A percentile compares a stretch with the other conserved stretches of the same genome.
Evolutionary conservation across 2,888 invertebrate genomes (phyloP).

Genomic region (Plagodis pulveraria): DNA sequence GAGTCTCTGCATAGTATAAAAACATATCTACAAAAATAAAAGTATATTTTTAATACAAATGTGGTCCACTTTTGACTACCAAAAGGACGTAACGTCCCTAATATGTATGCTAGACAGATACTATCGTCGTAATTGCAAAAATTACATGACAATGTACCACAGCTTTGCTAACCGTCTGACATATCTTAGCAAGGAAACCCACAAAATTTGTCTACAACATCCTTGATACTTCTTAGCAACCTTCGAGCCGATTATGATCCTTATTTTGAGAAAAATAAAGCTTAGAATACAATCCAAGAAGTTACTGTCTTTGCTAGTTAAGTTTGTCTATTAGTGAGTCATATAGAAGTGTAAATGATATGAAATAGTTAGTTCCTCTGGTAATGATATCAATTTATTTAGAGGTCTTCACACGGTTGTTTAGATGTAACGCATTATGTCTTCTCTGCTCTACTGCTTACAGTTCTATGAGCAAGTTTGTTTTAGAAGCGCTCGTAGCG

Average conservation of each 20-base stretch:
- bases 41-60: too few relatives aligned
- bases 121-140: not conserved
- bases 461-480: too few relatives aligned
- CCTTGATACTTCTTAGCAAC: not conserved
- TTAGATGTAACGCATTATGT: conserved; percentile 23
- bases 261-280: not conserved
- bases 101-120: too few relatives aligned
- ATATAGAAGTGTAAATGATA: conserved; percentile 37
- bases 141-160: conserved; percentile 1
- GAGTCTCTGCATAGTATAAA: too few relatives aligned
- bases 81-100: too few relatives aligned
- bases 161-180: conserved; percentile 10
- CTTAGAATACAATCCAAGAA: not conserved
- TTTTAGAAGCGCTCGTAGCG: too few relatives aligned
- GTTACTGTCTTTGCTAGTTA: not conserved
- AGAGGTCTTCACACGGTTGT: conserved; percentile 37
- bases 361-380: conserved; percentile 65
- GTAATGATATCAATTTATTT: conserved; percentile 61
- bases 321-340: conserved; percentile 32
- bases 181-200: conserved; percentile 15
- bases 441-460: too few relatives aligned
- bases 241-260: not conserved
- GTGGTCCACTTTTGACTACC: too few relatives aligned
- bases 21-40: too few relatives aligned
- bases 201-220: conserved; percentile 9